Evolutionary conservation across 2,113 vertebrate genomes (phyloP).

Genomic region (Tretioscincus oriximinensis): DNA sequence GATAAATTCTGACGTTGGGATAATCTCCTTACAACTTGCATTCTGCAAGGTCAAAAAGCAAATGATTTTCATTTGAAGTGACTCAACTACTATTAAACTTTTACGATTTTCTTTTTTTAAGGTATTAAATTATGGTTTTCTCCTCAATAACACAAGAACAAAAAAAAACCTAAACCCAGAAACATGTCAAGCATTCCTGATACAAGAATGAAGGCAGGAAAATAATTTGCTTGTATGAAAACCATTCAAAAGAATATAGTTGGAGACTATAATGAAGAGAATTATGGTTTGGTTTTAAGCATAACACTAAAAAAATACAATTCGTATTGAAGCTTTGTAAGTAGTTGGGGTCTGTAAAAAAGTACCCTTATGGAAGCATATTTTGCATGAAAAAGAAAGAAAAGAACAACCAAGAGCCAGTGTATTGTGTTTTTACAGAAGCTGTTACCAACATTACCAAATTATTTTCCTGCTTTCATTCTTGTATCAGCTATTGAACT

Average conservation of each 20-base stretch:
- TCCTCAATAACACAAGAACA: too few species aligned
- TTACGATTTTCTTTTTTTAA: not conserved
- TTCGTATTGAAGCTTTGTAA: not conserved
- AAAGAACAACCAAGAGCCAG: not conserved
- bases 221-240: not conserved
- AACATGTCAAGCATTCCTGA: not conserved
- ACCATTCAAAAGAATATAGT: not conserved
- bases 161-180: too few species aligned
- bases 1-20: conserved; percentile 93
- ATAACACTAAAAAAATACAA: not conserved
- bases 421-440: not conserved
- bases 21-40: conserved; percentile 95
- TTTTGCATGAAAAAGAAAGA: not conserved
- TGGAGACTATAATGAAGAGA: not conserved
- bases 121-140: too few species aligned
- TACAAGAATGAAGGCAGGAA: not conserved
- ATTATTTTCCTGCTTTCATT: too few species aligned
- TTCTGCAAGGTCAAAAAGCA: conserved; percentile 77
- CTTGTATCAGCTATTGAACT: not conserved
- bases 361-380: too few species aligned
- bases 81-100: conserved; percentile 10
- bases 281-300: not conserved
- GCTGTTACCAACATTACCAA: not conserved
- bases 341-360: too few species aligned
- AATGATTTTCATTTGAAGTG: conserved; percentile 8